These are phyloP conservation scores for Trissoscelio sp. DNA, from an alignment of 2,888 invertebrate genomes.

Conservation along the genomic window DNA sequence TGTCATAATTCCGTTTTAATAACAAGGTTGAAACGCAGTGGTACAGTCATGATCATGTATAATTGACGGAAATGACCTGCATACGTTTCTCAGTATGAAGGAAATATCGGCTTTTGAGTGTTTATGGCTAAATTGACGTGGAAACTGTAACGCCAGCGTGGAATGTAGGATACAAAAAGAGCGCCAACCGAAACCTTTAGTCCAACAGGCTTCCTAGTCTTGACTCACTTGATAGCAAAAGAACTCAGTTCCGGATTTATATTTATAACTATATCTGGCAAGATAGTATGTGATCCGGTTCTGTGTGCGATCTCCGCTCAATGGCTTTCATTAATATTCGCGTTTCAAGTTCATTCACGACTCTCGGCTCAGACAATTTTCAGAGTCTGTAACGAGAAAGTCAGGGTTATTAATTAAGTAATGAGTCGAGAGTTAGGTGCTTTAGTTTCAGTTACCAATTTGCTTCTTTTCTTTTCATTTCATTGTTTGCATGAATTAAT, in stretches of 20 bases:
- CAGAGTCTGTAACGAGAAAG: background rate
- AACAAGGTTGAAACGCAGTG: conserved; percentile 29
- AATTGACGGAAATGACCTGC: conserved; percentile 69
- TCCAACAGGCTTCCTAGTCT: conserved; percentile 41
- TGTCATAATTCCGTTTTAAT: conserved; percentile 48
- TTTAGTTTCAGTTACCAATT: background rate
- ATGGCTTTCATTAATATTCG: conserved; percentile 46
- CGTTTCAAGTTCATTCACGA: conserved; percentile 42
- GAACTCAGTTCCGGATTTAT: conserved; percentile 45
- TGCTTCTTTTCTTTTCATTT: background rate
- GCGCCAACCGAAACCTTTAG: conserved; percentile 51
- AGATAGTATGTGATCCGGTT: background rate
- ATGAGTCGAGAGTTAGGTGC: background rate
- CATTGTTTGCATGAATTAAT: background rate
- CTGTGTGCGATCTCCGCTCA: conserved; percentile 10
- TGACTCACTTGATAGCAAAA: conserved; percentile 43
- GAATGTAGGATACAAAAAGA: conserved; percentile 68
- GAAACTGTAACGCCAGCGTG: conserved; percentile 66
- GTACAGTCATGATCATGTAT: conserved; percentile 48
- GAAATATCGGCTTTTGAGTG: conserved; percentile 55
- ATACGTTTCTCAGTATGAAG: conserved; percentile 53
- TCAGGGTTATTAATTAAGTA: conserved; percentile 1
- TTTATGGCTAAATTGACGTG: conserved; percentile 60
- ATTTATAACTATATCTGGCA: conserved; percentile 34
- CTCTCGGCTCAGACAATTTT: background rate